Evolutionary conservation across 2,888 invertebrate genomes (phyloP).

Genomic region (Lithophane socia): DNA sequence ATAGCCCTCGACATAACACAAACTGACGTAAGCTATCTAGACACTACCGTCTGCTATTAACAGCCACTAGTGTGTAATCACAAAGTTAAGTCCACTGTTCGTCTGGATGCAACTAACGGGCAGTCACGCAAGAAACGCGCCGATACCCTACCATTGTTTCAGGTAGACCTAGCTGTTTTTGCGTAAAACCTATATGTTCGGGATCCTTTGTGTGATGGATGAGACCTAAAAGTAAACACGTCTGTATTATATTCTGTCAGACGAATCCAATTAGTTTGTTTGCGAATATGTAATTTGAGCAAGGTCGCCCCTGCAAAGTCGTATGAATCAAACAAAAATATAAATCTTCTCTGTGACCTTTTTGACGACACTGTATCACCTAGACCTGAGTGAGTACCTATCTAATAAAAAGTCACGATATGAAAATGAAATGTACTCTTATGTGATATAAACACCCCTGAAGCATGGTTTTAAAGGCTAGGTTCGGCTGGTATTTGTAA

Average conservation of each 20-base stretch:
- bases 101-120: conserved; percentile 62
- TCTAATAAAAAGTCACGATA: neutral
- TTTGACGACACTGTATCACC: neutral
- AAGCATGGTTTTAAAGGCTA: neutral
- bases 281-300: conserved; percentile 22
- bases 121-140: conserved; percentile 61
- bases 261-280: conserved; percentile 30
- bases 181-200: conserved; percentile 31
- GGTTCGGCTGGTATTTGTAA: neutral
- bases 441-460: neutral
- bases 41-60: conserved; percentile 49
- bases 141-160: conserved; percentile 61
- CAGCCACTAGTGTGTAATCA: conserved; percentile 54
- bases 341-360: conserved; percentile 3
- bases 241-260: conserved; percentile 5
- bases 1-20: conserved; percentile 27
- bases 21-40: conserved; percentile 27
- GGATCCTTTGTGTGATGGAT: conserved; percentile 17
- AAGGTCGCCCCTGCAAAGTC: conserved; percentile 10
- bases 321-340: conserved; percentile 17
- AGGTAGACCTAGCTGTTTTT: conserved; percentile 53
- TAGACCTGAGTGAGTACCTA: neutral
- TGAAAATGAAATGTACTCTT: neutral
- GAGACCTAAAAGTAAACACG: neutral
- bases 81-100: conserved; percentile 51